Evolutionary conservation across 2,888 invertebrate genomes (phyloP), one percentile per base, ranked within the genome.

Genomic region (Drosophila neutralis): DNA sequence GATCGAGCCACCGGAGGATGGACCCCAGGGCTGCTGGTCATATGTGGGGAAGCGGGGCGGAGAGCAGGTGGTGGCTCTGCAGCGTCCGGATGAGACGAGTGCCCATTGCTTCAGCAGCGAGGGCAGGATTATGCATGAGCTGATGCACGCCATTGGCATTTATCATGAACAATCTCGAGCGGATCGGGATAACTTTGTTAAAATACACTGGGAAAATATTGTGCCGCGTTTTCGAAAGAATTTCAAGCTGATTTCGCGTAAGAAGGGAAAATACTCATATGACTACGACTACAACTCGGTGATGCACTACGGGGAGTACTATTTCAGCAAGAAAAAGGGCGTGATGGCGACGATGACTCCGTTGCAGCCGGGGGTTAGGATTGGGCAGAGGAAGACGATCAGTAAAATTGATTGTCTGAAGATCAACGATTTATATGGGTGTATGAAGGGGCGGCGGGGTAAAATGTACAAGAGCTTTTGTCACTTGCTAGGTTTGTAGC

Each of bases 101-200:
- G 94, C 94, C 0, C 95, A 95, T 74, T 96, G 96, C 89, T 93
- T 96, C 53, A 95, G 95, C 51, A 94, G 92, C 36, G 95, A 95
- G 88, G 96, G 97, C 0, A 94, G 96, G 73, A 95, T 96, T n/a
- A 95, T 97, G 79, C 97, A 97, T 91, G 97, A 97, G 92, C 92
- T 97, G 40, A 95, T 97, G 95, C 97, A 97, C 87, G 95, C 96
- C 0, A 93, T 97, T n/a, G 97, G 97, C 11, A 95, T 97, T 69
- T 96, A 96, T 92, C 97, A 97, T 90, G 97, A 97, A 89, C 97
- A 97, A 83, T 96, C 95, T 1, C 93, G 97, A 69, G 95, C 95
- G 52, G 97, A 97, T 92, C 93, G 97, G 94, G 92, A 92, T 65
- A 90, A 91, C 64, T 92, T 83, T 88, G 95, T 97, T 2, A 95